Base-by-base conservation (phyloP, 2,888 invertebrate genomes). In the Megaustenia siamemsis region DNA sequence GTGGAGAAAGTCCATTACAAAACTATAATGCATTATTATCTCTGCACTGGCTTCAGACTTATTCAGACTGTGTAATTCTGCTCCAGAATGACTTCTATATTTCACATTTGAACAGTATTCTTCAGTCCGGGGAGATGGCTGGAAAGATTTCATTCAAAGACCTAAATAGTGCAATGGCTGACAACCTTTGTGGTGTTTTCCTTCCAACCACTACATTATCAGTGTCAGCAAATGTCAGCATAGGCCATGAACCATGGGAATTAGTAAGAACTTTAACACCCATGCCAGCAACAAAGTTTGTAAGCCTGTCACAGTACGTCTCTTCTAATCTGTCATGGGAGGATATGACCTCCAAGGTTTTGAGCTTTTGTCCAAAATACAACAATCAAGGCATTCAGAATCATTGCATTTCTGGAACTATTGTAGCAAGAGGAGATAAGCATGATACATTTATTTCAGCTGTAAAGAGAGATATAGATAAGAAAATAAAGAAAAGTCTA, bases 1-100 rank as follows among this genome's bases (percentile, higher is more conserved):
- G 90, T 81, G 94, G 94, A 38, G 94, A 94, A 83, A 93, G 92
- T 86, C 93, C 94, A 0, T 87, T 94, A 43, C 94, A 94, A 83
- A 90, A 93, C 86, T 94, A 93, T 86, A 94, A 94, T 86, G 87
- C 91, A 10, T 83, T 93, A 40, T 87, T 94, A 21, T 89, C 92
- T 49, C 86, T 93, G 45, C 87, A 92, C 21, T 87, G 87, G 21
- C 87, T 93, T n/a, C 92, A 93, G 80, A 92, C 90, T 91, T 93
- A 88, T 32, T 24, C 76, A n/a, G 85, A 85, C 43, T 35, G 81
- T 38, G 43, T 81, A 12, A 73, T 85, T 35, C 56, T 85, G 40
- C 81, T 85, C n/a, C 81, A 28, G 10, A 85, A 85, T 81, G 85
- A 85, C 75, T 53, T 38, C 28, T 76, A 75, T 28, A 45, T 84